phyloP scores from a whole-genome alignment of 1,140 invertebrate genomes.

The Drosophila bipectinata region DNA sequence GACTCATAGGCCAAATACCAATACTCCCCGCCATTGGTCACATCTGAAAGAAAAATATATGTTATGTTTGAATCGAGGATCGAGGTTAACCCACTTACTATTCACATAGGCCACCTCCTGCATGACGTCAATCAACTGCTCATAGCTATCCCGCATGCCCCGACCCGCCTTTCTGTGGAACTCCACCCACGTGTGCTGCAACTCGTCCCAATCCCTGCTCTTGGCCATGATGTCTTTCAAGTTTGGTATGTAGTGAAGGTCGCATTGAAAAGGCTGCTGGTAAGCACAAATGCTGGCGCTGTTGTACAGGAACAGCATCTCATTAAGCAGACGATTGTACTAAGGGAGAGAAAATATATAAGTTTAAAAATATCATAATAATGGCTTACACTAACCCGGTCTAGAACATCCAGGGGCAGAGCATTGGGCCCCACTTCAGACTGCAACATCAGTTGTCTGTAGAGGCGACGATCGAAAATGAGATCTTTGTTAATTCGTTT shows the following conservation, averaged over 20 bases:
- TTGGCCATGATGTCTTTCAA: conserved; percentile 88
- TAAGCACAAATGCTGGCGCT: conserved; percentile 93
- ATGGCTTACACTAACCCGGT: conserved; percentile 87
- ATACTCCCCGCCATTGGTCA: conserved; percentile 91
- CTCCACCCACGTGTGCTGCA: conserved; percentile 93
- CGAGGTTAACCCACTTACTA: conserved; percentile 86
- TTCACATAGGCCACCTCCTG: conserved; percentile 94
- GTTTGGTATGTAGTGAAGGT: conserved; percentile 92
- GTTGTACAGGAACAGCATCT: conserved; percentile 95
- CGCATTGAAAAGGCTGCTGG: conserved; percentile 92
- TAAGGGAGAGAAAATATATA: conserved; percentile 78
- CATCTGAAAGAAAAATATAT: conserved; percentile 86
- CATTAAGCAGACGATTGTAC: conserved; percentile 93
- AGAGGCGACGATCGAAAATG: conserved; percentile 89
- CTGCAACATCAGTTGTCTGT: conserved; percentile 90
- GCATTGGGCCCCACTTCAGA: conserved; percentile 93
- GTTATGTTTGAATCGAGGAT: not conserved
- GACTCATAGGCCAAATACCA: conserved; percentile 94
- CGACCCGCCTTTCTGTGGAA: conserved; percentile 93
- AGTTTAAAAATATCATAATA: fast-evolving
- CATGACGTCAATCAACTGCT: conserved; percentile 92
- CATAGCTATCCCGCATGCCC: conserved; percentile 91
- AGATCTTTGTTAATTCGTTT: conserved; percentile 87
- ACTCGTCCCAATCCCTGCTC: conserved; percentile 92
- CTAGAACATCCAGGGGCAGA: conserved; percentile 91